Conservation (phyloP, 2,113 vertebrate genomes). For the Desmodus rotundus region DNA sequence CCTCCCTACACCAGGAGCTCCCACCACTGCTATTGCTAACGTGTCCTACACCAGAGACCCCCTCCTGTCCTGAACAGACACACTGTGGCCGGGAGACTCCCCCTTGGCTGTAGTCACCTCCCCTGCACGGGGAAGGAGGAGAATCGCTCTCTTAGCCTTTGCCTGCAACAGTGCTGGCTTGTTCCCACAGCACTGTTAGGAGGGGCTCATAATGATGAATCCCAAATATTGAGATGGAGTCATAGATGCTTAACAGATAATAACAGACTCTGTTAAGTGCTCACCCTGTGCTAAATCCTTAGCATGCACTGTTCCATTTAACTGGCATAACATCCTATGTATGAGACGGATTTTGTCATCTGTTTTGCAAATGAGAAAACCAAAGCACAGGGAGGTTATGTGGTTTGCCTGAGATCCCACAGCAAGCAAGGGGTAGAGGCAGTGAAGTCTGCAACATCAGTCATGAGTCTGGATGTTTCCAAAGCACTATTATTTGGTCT, state of each 20-base stretch:
- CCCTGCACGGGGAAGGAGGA: not conserved
- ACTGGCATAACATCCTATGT: not conserved
- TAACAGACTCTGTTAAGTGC: not conserved
- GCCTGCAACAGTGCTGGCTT: not conserved
- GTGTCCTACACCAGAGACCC: not conserved
- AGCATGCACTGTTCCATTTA: not conserved
- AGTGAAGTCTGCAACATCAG: not conserved
- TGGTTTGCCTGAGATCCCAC: not conserved
- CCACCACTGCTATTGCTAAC: not conserved
- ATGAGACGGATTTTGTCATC: not conserved
- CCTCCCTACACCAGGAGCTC: not conserved
- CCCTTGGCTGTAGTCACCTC: rapidly evolving
- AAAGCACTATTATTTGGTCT: not conserved
- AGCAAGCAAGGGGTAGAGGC: not conserved
- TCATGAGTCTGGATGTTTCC: not conserved
- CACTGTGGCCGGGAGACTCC: no score
- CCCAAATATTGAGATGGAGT: not conserved
- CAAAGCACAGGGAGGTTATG: not conserved
- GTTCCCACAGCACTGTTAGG: rapidly evolving
- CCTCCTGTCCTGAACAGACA: not conserved
- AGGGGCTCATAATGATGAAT: not conserved
- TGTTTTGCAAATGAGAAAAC: not conserved
- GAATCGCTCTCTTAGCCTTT: not conserved
- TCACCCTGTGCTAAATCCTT: not conserved
- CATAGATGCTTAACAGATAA: not conserved